phyloP scores from a whole-genome alignment of 2,888 invertebrate species.

The Agonopterix arenella region DNA sequence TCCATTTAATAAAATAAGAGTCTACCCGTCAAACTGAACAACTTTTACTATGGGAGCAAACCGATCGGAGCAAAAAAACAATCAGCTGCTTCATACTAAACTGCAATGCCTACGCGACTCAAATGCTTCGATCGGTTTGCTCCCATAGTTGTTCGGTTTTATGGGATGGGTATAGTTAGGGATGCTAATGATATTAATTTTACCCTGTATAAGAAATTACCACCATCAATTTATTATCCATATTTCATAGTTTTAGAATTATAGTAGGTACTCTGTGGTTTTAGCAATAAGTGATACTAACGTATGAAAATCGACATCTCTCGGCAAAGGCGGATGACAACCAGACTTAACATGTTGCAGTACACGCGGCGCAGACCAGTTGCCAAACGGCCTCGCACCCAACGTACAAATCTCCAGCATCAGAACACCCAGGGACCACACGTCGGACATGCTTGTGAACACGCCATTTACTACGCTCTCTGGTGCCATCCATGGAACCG shows the following conservation, averaged over 20 bases:
- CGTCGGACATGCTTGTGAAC: slow-evolving; percentile 89
- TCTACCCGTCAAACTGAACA: too few relatives aligned
- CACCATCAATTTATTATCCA: not conserved
- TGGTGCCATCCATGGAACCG: slow-evolving; percentile 95
- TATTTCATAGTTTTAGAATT: not conserved
- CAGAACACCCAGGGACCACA: slow-evolving; percentile 92
- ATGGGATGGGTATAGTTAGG: too few relatives aligned
- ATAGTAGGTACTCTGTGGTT: too few relatives aligned
- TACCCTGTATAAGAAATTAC: too few relatives aligned
- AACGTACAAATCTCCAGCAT: slow-evolving; percentile 82
- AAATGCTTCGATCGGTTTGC: too few relatives aligned
- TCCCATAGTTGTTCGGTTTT: too few relatives aligned
- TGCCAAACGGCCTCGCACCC: slow-evolving; percentile 90
- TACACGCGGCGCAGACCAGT: slow-evolving; percentile 84
- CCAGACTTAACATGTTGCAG: slow-evolving; percentile 75
- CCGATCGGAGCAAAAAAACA: too few relatives aligned
- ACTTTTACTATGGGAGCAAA: too few relatives aligned
- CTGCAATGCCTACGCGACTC: too few relatives aligned
- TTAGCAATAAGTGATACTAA: slow-evolving; percentile 14
- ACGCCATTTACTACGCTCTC: slow-evolving; percentile 87
- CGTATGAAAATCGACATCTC: slow-evolving; percentile 46
- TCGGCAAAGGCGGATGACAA: slow-evolving; percentile 82
- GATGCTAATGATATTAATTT: too few relatives aligned
- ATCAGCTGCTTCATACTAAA: too few relatives aligned
- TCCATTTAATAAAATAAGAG: too few relatives aligned